phyloP scores from a whole-genome alignment of 2,113 vertebrate genomes.

The Podilymbus podiceps region DNA sequence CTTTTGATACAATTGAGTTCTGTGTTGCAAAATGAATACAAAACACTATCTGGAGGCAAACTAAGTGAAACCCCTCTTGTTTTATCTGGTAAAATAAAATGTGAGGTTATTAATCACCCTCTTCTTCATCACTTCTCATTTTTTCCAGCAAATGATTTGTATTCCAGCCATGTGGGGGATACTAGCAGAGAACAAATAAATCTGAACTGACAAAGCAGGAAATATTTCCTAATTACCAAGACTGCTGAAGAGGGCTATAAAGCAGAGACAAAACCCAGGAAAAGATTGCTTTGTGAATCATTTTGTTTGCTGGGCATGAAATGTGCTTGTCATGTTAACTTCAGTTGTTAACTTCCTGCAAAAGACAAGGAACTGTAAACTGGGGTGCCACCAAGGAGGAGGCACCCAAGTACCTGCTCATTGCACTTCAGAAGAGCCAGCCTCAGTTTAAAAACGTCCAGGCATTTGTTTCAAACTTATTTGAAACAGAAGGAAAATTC shows the following conservation, averaged over 20 bases:
- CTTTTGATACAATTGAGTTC: slow-evolving; percentile 64
- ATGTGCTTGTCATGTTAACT: background rate
- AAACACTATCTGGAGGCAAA: slow-evolving; percentile 65
- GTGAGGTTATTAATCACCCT: slow-evolving; percentile 68
- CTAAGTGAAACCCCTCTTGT: slow-evolving; percentile 16
- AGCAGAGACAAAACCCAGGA: background rate
- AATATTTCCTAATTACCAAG: slow-evolving; percentile 39
- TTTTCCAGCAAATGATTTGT: slow-evolving; percentile 8
- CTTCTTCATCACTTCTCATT: slow-evolving; percentile 34
- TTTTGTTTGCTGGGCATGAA: background rate
- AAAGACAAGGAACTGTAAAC: background rate
- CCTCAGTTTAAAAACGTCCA: background rate
- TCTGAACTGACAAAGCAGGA: slow-evolving; percentile 47
- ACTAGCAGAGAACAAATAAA: slow-evolving; percentile 42
- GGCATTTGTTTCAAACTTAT: background rate
- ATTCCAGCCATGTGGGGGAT: background rate
- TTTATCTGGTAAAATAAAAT: slow-evolving; percentile 58
- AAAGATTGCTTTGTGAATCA: background rate
- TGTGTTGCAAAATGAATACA: slow-evolving; percentile 65
- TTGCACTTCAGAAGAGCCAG: background rate
- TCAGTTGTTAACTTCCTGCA: background rate
- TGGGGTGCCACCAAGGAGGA: background rate
- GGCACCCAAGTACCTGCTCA: background rate
- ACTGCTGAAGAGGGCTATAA: background rate
- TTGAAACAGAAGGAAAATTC: background rate